These are phyloP conservation scores for Antechinus stuartii DNA, from an alignment of 2,113 vertebrate genomes.

Conservation along the genomic window DNA sequence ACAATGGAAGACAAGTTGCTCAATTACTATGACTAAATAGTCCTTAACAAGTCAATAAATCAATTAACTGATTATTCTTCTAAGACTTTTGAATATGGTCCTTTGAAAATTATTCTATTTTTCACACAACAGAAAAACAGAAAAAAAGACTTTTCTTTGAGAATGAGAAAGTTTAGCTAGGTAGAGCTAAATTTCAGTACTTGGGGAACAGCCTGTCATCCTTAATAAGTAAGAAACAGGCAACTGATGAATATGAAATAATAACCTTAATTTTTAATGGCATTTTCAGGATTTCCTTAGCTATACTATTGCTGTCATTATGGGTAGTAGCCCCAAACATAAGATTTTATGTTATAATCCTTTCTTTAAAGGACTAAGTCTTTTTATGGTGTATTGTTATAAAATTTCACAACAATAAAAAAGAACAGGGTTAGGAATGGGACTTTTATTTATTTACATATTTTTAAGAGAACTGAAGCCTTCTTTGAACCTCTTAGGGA, in stretches of 20 bases:
- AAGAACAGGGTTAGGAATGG: neutral
- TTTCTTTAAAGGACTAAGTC: neutral
- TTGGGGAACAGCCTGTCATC: neutral
- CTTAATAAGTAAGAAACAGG: constrained; percentile 20
- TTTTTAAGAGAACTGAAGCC: neutral
- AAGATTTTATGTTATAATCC: neutral
- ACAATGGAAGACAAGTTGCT: neutral
- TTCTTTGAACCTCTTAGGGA: neutral
- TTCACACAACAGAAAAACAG: constrained; percentile 10
- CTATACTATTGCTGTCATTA: neutral
- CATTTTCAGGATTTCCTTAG: neutral
- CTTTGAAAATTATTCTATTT: neutral
- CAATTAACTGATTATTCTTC: neutral
- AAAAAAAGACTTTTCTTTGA: neutral
- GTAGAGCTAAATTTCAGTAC: constrained; percentile 17
- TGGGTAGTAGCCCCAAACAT: neutral
- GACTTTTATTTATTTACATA: neutral
- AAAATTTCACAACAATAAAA: neutral
- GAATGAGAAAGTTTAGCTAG: neutral
- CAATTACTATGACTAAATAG: constrained; percentile 3
- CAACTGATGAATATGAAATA: neutral
- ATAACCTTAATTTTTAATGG: neutral
- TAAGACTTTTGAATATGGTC: neutral
- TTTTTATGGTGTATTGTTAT: neutral
- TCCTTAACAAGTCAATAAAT: neutral